These are phyloP conservation scores for Epicampocera succincta DNA, from an alignment of 2,888 invertebrate species.

Conservation along the genomic window DNA sequence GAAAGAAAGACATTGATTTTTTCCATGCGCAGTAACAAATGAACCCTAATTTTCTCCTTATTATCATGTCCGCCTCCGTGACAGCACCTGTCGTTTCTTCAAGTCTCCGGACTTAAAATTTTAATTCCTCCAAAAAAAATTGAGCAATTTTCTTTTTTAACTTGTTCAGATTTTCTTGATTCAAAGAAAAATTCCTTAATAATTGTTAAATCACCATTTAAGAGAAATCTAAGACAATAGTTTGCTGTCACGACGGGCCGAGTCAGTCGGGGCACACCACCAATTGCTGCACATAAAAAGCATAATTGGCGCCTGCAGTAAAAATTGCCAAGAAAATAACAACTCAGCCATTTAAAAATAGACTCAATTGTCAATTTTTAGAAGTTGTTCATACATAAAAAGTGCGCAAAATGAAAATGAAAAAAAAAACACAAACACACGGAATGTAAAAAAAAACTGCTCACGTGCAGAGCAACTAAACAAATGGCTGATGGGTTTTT, in stretches of 20 bases:
- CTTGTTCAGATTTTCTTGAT: background rate
- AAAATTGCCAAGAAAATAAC: slow-evolving; percentile 47
- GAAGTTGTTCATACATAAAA: slow-evolving; percentile 51
- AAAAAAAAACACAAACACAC: background rate
- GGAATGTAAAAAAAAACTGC: slow-evolving; percentile 29
- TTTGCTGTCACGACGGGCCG: background rate
- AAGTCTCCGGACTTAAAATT: background rate
- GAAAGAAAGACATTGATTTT: too few species aligned
- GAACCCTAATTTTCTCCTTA: too few species aligned
- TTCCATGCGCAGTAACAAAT: too few species aligned
- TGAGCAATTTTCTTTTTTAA: slow-evolving; percentile 3
- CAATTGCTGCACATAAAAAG: slow-evolving; percentile 14
- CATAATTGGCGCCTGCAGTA: slow-evolving; percentile 66
- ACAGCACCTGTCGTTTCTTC: too few species aligned
- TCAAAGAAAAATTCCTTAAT: slow-evolving; percentile 33
- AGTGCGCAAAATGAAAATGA: slow-evolving; percentile 21
- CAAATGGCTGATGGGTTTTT: slow-evolving; percentile 17
- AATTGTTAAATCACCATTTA: slow-evolving; percentile 25
- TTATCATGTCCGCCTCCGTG: too few species aligned
- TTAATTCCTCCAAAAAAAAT: background rate
- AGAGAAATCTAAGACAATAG: slow-evolving; percentile 44
- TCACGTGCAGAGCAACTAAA: slow-evolving; percentile 64
- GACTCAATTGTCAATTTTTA: slow-evolving; percentile 62
- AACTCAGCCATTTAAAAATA: slow-evolving; percentile 63
- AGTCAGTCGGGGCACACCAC: background rate